Percentiles rank a stretch among this genome's conserved stretches.
These are phyloP conservation scores for Pelodytes ibericus DNA, from an alignment of 2,797 vertebrate species.

Conservation along the genomic window DNA sequence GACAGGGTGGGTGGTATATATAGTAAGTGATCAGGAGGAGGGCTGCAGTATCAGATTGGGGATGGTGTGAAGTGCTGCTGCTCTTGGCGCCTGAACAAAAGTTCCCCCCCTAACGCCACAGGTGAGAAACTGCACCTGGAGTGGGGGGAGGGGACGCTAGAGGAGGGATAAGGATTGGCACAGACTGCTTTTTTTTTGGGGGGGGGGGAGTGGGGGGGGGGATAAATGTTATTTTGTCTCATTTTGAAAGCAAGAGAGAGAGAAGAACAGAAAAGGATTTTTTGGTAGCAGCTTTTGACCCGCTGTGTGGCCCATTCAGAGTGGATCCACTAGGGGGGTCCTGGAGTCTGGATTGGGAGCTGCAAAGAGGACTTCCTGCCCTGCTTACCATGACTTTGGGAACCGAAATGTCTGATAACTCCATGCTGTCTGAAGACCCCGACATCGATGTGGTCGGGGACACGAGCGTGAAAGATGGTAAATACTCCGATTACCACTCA, in stretches of 20 bases:
- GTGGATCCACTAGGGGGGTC: constrained; percentile 49
- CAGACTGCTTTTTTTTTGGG: constrained; percentile 9
- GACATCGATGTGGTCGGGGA: constrained; percentile 97
- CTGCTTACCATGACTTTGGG: constrained; percentile 82
- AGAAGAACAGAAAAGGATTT: too few species aligned
- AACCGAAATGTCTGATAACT: constrained; percentile 85
- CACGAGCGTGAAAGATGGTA: constrained; percentile 78
- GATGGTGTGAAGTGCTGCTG: not conserved
- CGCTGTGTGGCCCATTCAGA: constrained; percentile 55
- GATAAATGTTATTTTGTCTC: not conserved
- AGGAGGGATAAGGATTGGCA: constrained; percentile 22
- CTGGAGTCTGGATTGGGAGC: constrained; percentile 26
- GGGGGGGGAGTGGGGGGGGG: too few species aligned
- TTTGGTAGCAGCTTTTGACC: too few species aligned
- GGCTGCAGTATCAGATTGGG: constrained; percentile 16
- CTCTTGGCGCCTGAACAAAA: not conserved
- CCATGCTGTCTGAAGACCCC: constrained; percentile 91
- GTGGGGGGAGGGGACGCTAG: constrained; percentile 5
- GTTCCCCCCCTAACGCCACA: not conserved
- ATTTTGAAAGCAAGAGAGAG: not conserved
- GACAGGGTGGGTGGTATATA: constrained; percentile 57
- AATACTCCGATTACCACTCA: constrained; percentile 78
- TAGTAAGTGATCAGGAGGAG: not conserved
- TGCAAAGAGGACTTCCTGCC: constrained; percentile 42
- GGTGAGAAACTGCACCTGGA: not conserved